Percentiles rank a stretch among this genome's conserved stretches.
Conservation (phyloP, 2,113 vertebrate genomes). For the Ochotona curzoniae region DNA sequence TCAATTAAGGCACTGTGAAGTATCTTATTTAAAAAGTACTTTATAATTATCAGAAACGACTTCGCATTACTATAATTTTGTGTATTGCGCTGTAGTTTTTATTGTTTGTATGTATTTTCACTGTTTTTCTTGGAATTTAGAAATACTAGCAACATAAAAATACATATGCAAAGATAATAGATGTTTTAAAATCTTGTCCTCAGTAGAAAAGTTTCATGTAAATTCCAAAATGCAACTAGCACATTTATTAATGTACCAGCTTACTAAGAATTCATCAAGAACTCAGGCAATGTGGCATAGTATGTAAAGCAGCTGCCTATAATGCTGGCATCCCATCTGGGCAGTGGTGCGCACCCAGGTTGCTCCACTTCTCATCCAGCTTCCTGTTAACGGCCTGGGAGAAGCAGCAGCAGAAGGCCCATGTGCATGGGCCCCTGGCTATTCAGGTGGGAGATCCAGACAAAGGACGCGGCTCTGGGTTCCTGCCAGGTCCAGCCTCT, state of each 20-base stretch:
- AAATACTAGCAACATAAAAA: slow-evolving; percentile 37
- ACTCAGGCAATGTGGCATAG: not conserved
- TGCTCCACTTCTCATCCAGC: no score
- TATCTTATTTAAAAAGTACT: not conserved
- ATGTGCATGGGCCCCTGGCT: no score
- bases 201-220: slow-evolving; percentile 30
- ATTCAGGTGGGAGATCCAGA: no score
- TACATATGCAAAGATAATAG: not conserved
- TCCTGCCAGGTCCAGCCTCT: no score
- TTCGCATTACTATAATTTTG: not conserved
- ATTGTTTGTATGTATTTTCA: slow-evolving; percentile 15
- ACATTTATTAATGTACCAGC: not conserved
- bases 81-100: not conserved
- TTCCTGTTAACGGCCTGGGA: no score
- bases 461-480: no score
- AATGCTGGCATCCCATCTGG: no score
- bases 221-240: slow-evolving; percentile 19
- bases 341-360: no score
- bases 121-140: not conserved
- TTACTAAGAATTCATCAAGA: not conserved
- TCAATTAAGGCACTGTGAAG: not conserved
- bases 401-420: no score
- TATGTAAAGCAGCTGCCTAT: no score
- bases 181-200: not conserved
- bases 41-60: not conserved